Evolutionary conservation across 2,797 vertebrate genomes (phyloP), one percentile per base, ranked within the genome.

Genomic region (Myotis vivesi): DNA sequence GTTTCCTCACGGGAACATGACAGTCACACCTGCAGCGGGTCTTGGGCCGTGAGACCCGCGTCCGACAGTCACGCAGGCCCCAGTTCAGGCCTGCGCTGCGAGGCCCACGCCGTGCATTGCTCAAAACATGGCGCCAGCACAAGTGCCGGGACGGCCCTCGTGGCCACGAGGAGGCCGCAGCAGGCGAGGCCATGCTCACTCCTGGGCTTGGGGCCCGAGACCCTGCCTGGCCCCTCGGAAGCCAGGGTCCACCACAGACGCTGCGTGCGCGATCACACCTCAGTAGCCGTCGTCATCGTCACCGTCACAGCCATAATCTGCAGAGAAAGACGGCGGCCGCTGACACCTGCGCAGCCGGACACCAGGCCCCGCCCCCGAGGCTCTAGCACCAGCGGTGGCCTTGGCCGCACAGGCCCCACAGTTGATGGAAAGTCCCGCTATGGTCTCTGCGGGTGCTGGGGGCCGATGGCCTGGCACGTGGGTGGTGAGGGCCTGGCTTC

Each of bases 221-320:
- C 33, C 89, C 72, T 0, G 0, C 11, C 49, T 36, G 76, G 51
- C 3, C 28, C 36, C 38, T 0, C 2, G 72, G 82, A 33, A 17
- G 16, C 8, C 2, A 9, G 0, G 25, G 19, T 57, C 68, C 68
- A 28, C 5, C 5, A 1, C 69, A n/a, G 41, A 30, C 0, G 0
- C 53, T 2, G 25, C n/a, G 13, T 1, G 68, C 0, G 4, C 46
- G 66, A 12, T 1, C 25, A 6, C 5, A 0, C 30, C 77, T 97
- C 98, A 99, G 97, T 99, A 99, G 87, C 98, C 98, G 0, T 99
- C 99, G 0, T 99, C 99, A 0, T 99, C 99, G 1, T 99, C 99
- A 25, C 98, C 97, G 0, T 99, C 99, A 85, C 98, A 99, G 96
- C 99, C 99, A 0, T 99, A 99, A 98, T 99, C 99, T 99, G 98